Evolutionary conservation across 1,140 invertebrate species (phyloP).

Genomic region (Bradynema listronoti): DNA sequence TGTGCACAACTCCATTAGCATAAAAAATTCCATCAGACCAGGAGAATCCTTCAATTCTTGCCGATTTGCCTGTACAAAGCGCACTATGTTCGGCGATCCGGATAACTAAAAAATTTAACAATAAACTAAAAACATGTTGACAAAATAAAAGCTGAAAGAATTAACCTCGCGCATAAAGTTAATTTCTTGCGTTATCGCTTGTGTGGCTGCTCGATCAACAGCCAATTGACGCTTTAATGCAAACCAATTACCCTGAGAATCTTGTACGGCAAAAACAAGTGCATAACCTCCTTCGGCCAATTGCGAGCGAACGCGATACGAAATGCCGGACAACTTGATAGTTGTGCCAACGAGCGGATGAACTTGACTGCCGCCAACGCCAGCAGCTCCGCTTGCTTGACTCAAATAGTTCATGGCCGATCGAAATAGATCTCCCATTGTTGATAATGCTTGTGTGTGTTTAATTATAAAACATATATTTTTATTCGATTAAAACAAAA

Average conservation of each 20-base stretch:
- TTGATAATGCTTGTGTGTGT: too few species aligned
- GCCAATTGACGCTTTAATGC: constrained; percentile 51
- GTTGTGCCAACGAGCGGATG: constrained; percentile 30
- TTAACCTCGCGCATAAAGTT: constrained; percentile 42
- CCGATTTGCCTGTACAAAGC: constrained; percentile 29
- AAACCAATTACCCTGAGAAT: constrained; percentile 44
- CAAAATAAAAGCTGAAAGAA: too few species aligned
- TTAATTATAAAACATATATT: too few species aligned
- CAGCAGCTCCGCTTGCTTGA: constrained; percentile 15
- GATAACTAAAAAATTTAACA: constrained; percentile 33
- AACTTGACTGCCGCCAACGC: constrained; percentile 9
- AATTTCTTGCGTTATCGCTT: constrained; percentile 48
- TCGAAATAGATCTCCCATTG: constrained; percentile 29
- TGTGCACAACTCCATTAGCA: constrained; percentile 52
- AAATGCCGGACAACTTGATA: constrained; percentile 35
- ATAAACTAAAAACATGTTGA: too few species aligned
- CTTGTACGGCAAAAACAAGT: constrained; percentile 50
- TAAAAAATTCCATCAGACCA: constrained; percentile 42
- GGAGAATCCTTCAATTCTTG: constrained; percentile 9
- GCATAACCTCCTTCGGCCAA: constrained; percentile 53
- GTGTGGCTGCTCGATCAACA: constrained; percentile 33
- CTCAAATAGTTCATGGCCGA: constrained; percentile 32
- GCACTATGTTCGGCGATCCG: constrained; percentile 49
- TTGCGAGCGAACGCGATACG: constrained; percentile 29
- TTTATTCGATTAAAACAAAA: too few species aligned